Evolutionary conservation across 2,888 invertebrate species (phyloP), one percentile per base, ranked within the genome.

Genomic region (Phoenoteleia sp.): DNA sequence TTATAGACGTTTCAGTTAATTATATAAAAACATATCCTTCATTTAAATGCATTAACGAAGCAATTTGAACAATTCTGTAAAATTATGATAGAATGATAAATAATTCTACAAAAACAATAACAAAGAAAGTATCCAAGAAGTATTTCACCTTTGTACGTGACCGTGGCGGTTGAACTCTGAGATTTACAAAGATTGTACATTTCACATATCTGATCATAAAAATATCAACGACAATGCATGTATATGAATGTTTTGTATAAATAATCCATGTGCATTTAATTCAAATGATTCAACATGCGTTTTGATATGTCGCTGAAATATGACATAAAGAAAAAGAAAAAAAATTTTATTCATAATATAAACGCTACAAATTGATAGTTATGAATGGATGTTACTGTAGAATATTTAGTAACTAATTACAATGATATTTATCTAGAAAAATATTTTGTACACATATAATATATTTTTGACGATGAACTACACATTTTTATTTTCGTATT

Each of bases 141-240:
- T 69, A 69, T 69, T 69, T 69, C 67, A 69, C 67, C 39, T 69
- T 42, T 69, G 67, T 69, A 69, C 67, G 67, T 69, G 67, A 69
- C 67, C 67, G 39, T 69, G 67, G 39, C 54, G 67, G 67, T 69
- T 69, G 67, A 69, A 69, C 67, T 69, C 54, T 6, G 39, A 52
- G 67, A 69, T 52, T 67, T 52, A 39, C 36, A 33, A 54, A 69
- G 67, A 69, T 67, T 33, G 36, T 52, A 67, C 52, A 67, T 54
- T 69, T 49, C 52, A 52, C 29, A 47, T 52, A 67, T 45, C 67
- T 54, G 67, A 39, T 69, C 67, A 54, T 39, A 39, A 69, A 69
- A 54, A 69, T 27, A 69, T 39, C 52, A 54, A 47, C 23, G 39
- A 39, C 39, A 11, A 69, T 25, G 39, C 25, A 17, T 39, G 54